These are phyloP conservation scores for Casuarius casuarius DNA, from an alignment of 2,113 vertebrate species.

Conservation along the genomic window DNA sequence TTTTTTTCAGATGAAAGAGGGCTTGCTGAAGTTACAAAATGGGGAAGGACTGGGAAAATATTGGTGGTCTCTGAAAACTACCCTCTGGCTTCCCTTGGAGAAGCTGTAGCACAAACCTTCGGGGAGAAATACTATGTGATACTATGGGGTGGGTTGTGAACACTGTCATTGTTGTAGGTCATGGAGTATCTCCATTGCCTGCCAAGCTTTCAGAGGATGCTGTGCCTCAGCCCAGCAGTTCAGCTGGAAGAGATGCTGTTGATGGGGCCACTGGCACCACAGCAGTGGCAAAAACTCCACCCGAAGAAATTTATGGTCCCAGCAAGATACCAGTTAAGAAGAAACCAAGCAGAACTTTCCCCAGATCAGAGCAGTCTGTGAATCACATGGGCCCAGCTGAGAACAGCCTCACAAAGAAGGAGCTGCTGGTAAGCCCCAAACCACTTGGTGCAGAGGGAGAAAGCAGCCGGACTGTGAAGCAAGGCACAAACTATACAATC, in stretches of 20 bases:
- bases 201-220: constrained; percentile 1
- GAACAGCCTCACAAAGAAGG: not conserved
- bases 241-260: not conserved
- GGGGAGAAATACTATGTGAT: not conserved
- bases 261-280: not conserved
- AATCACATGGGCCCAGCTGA: not conserved
- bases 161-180: constrained; percentile 28
- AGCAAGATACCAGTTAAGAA: constrained; percentile 73
- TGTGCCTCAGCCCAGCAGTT: not conserved
- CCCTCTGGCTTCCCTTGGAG: not conserved
- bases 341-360: constrained; percentile 32
- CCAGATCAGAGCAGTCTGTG: not conserved
- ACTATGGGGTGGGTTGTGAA: not conserved
- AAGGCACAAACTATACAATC: constrained; percentile 29
- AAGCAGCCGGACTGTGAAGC: not conserved
- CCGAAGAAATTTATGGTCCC: not conserved
- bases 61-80: not conserved
- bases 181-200: not conserved
- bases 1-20: not conserved
- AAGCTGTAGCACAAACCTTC: not conserved
- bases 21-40: not conserved
- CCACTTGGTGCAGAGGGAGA: not conserved
- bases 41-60: not conserved
- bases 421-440: not conserved
- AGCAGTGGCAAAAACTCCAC: not conserved